phyloP scores from a whole-genome alignment of 2,888 invertebrate species.

The Petrophora chlorosata region DNA sequence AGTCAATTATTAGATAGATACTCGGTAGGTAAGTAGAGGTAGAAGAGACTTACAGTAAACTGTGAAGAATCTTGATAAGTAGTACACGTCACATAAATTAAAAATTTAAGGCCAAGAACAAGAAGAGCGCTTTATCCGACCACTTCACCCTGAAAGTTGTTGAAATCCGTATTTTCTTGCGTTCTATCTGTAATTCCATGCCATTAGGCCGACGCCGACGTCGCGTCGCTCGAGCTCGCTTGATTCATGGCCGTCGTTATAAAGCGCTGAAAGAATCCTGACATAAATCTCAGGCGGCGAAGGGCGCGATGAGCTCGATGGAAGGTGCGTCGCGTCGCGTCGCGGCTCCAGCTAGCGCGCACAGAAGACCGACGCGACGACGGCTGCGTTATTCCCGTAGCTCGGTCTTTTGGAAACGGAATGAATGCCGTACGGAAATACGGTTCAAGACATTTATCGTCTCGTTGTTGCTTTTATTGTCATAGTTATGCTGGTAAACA shows the following conservation, averaged over 20 bases:
- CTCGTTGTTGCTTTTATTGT: too few species aligned
- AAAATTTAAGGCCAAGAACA: background rate
- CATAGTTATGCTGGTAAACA: too few species aligned
- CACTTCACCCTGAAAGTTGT: background rate
- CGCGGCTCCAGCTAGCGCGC: conserved; percentile 5
- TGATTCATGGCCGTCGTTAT: conserved; percentile 21
- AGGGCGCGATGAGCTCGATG: background rate
- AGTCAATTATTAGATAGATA: too few species aligned
- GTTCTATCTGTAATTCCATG: conserved; percentile 26
- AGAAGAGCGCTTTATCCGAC: background rate
- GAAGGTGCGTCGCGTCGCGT: conserved; percentile 7
- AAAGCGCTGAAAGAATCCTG: conserved; percentile 17
- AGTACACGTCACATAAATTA: background rate
- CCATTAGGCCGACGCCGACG: conserved; percentile 23
- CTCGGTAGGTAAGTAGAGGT: too few species aligned
- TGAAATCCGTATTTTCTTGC: conserved; percentile 9
- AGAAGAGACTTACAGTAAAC: background rate
- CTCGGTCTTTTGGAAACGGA: too few species aligned
- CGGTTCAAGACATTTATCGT: too few species aligned
- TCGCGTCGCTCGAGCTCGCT: conserved; percentile 12
- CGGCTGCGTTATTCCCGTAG: too few species aligned
- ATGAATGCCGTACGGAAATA: too few species aligned
- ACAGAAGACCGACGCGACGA: background rate
- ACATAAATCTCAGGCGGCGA: conserved; percentile 13
- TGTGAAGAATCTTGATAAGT: background rate